Evolutionary conservation across 2,888 invertebrate species (phyloP).

Genomic region (Tenthredo scrophulariae): DNA sequence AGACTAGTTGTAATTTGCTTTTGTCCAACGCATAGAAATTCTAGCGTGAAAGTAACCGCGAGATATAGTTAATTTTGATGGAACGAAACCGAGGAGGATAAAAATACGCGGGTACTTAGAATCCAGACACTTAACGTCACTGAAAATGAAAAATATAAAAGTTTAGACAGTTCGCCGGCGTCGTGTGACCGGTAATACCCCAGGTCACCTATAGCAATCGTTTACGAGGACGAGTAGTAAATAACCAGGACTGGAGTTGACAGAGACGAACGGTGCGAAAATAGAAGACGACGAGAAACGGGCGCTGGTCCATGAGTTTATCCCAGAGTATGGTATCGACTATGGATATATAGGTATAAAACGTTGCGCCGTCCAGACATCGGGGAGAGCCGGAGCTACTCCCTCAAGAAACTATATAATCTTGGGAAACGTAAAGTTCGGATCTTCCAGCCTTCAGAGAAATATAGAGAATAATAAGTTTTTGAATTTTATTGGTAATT

Average conservation of each 20-base stretch:
- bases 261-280: conserved; percentile 44
- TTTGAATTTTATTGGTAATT: not conserved
- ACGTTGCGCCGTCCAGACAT: not conserved
- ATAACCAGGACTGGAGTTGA: conserved; percentile 41
- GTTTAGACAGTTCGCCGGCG: conserved; percentile 22
- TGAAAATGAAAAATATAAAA: conserved; percentile 40
- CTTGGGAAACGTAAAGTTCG: not conserved
- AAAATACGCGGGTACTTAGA: not conserved
- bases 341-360: conserved; percentile 15
- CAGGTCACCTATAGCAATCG: conserved; percentile 39
- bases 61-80: conserved; percentile 6
- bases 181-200: conserved; percentile 42
- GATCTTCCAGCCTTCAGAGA: not conserved
- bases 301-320: conserved; percentile 39
- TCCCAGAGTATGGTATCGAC: conserved; percentile 34
- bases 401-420: not conserved
- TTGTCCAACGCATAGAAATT: not conserved
- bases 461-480: not conserved
- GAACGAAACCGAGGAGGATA: conserved; percentile 11
- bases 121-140: conserved; percentile 33
- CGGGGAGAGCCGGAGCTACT: not conserved
- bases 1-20: conserved; percentile 29
- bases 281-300: conserved; percentile 29
- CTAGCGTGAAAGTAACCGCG: not conserved
- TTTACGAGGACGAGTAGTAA: conserved; percentile 41